Conservation (phyloP, 2,797 vertebrate genomes). For the Eptatretus atami region DNA sequence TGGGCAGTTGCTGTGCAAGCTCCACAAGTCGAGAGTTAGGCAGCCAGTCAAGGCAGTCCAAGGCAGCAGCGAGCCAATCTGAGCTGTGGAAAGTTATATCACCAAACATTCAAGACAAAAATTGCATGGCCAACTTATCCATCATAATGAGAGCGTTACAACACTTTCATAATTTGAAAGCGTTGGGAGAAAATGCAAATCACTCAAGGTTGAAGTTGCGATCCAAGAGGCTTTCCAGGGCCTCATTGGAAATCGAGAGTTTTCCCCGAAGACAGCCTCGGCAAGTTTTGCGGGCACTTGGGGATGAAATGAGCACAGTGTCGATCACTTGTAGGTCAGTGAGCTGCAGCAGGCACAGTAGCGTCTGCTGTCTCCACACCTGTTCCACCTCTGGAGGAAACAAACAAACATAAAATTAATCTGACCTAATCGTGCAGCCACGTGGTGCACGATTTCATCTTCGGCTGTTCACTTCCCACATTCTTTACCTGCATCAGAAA, state of each 20-base stretch:
- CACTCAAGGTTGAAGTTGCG: not conserved
- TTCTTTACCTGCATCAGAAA: not conserved
- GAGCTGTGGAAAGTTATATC: slow-evolving; percentile 18
- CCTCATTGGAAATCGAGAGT: not conserved
- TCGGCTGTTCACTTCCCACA: not conserved
- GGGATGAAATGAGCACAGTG: slow-evolving; percentile 22
- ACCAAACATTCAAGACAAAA: too few species aligned
- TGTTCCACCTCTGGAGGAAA: slow-evolving; percentile 34
- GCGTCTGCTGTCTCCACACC: slow-evolving; percentile 74
- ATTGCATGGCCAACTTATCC: too few species aligned
- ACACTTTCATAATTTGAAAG: too few species aligned
- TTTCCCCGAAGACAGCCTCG: too few species aligned
- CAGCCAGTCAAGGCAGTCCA: slow-evolving; percentile 68
- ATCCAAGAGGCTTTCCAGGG: not conserved
- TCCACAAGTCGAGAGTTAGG: slow-evolving; percentile 60
- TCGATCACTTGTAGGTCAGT: slow-evolving; percentile 72
- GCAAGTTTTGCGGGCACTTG: not conserved
- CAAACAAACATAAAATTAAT: not conserved
- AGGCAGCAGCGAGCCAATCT: slow-evolving; percentile 60
- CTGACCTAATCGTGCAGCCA: not conserved
- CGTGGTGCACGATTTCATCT: not conserved
- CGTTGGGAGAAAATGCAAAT: too few species aligned
- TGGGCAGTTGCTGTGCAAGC: slow-evolving; percentile 45
- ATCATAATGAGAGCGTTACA: too few species aligned
- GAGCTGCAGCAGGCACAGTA: slow-evolving; percentile 51